Evolutionary conservation across 2,113 vertebrate species (phyloP), one percentile per base, ranked within the genome.

Genomic region (Clinocottus analis): DNA sequence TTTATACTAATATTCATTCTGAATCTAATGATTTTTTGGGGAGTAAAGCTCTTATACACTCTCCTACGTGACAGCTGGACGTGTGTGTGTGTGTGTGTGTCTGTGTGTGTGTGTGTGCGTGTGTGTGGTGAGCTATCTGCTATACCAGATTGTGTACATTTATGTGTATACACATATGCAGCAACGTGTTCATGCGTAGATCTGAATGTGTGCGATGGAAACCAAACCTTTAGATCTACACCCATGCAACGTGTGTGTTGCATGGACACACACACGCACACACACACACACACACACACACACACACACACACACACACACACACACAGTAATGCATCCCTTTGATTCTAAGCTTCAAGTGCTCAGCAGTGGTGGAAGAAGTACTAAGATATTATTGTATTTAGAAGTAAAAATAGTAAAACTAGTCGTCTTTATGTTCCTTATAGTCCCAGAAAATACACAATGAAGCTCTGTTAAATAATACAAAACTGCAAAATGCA

Each of bases 151-250:
- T 43, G 65, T 55, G 31, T 49, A 19, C n/a, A 12, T 72, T 19
- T 25, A 41, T 70, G 25, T 35, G 7, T 77, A 60, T 69, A 78
- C 56, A 29, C 53, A 76, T 61, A 76, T 79, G 72, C 47, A 78
- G 35, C 10, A 65, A 60, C 37, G 51, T 75, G 43, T 8, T 51
- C 69, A 72, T 58, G 41, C 60, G 35, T 9, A 51, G 33, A 53
- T 74, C 4, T 43, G 16, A 60, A 39, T 79, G 63, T 47, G 64
- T 73, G 65, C 13, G 13, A 39, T 68, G 23, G 21, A 66, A 61
- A 43, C 55, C 21, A 45, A 23, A 45, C 13, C 25, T 23, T n/a
- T 14, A 21, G 0, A 45, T 71, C 21, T 33, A 35, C 33, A 45
- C 51, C n/a, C 33, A 31, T 17, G 45, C 45, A 47, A 2, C 56